Percentiles rank a stretch among this genome's conserved stretches.
phyloP scores from a whole-genome alignment of 2,113 vertebrate genomes.

The Lycaon pictus region DNA sequence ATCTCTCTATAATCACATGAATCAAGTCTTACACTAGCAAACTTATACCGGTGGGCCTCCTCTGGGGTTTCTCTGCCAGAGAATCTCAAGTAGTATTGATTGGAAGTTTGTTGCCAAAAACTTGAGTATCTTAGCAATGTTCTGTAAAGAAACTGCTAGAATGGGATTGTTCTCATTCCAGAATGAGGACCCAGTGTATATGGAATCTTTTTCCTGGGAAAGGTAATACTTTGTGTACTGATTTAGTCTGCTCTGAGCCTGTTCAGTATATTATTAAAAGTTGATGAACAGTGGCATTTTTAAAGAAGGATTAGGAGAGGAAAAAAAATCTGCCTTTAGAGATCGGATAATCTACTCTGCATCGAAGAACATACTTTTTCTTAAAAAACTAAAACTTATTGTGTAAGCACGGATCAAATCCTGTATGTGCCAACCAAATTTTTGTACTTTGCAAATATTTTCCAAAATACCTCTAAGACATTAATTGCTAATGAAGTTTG shows the following conservation, averaged over 20 bases:
- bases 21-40: not conserved
- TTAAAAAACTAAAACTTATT: not conserved
- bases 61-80: not conserved
- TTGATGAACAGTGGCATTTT: slow-evolving; percentile 27
- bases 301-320: not conserved
- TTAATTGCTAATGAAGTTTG: slow-evolving; percentile 15
- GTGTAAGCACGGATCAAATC: slow-evolving; percentile 34
- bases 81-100: not conserved
- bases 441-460: slow-evolving; percentile 41
- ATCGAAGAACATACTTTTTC: not conserved
- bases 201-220: not conserved
- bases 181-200: not conserved
- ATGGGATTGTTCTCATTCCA: not conserved
- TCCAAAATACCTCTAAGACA: slow-evolving; percentile 14
- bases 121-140: not conserved
- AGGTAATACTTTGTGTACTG: not conserved
- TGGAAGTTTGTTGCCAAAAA: not conserved
- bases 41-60: not conserved
- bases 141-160: not conserved
- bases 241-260: not conserved
- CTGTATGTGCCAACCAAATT: not conserved
- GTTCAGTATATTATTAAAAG: not conserved
- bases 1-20: not conserved
- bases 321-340: not conserved
- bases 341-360: not conserved